Conservation (phyloP, 2,113 vertebrate genomes). For the Ictidomys tridecemlineatus region DNA sequence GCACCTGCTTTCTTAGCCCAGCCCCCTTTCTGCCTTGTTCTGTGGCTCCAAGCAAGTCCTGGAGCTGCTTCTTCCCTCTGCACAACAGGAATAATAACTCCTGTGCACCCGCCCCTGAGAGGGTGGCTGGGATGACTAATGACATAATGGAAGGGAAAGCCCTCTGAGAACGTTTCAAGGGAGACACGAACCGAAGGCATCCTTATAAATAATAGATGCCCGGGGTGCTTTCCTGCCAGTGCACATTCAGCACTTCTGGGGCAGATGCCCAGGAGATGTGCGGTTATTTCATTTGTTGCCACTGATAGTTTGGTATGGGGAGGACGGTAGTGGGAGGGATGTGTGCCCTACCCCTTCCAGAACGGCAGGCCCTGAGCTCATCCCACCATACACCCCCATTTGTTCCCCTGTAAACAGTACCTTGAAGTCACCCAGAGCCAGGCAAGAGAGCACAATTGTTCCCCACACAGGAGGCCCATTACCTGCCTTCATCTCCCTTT, state of each 20-base stretch:
- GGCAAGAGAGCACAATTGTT: background rate
- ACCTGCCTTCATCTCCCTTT: background rate
- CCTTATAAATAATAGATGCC: constrained; percentile 61
- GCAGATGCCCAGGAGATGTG: background rate
- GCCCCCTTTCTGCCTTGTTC: background rate
- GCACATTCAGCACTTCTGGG: background rate
- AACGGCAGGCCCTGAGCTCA: background rate
- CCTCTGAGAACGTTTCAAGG: constrained; percentile 70
- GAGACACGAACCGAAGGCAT: constrained; percentile 56
- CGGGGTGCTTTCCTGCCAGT: background rate
- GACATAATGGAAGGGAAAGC: constrained; percentile 74
- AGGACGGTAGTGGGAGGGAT: background rate
- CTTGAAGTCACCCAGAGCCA: background rate
- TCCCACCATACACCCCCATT: background rate
- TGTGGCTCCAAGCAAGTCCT: background rate
- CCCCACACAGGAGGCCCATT: background rate
- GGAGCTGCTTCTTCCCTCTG: background rate
- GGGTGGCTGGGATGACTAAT: constrained; percentile 36
- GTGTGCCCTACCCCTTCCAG: background rate
- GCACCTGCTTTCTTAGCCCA: background rate
- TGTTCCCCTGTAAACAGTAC: background rate
- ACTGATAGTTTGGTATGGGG: background rate
- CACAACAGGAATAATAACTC: background rate
- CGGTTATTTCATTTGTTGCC: background rate
- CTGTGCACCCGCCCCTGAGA: background rate